Evolutionary conservation across 2,797 vertebrate genomes (phyloP).

Genomic region (Oophaga sylvatica): DNA sequence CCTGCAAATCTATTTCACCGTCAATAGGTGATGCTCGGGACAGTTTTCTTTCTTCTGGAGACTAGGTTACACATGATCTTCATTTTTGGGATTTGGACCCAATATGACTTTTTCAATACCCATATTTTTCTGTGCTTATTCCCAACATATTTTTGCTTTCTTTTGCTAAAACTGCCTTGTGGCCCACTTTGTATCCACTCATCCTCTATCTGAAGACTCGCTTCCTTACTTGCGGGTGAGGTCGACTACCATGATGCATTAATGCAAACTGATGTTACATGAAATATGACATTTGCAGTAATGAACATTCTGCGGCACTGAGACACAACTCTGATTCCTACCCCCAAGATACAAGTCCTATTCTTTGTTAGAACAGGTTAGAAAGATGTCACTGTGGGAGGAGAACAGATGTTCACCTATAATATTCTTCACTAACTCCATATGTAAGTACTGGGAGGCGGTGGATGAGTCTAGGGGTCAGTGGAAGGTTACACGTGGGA

Average conservation of each 20-base stretch:
- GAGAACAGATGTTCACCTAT: slow-evolving; percentile 1
- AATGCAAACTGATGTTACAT: slow-evolving; percentile 37
- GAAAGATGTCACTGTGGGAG: not conserved
- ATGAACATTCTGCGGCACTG: slow-evolving; percentile 26
- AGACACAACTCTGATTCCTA: slow-evolving; percentile 34
- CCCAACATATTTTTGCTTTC: not conserved
- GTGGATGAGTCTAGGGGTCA: slow-evolving; percentile 49
- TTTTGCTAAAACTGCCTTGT: not conserved
- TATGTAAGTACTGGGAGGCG: slow-evolving; percentile 47
- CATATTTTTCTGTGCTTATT: not conserved
- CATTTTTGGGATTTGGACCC: not conserved
- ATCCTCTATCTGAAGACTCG: not conserved
- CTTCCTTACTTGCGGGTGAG: slow-evolving; percentile 2
- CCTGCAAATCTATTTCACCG: too few species aligned
- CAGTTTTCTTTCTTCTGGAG: too few species aligned
- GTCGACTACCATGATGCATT: slow-evolving; percentile 34
- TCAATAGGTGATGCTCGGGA: too few species aligned
- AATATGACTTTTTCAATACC: not conserved
- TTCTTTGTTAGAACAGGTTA: slow-evolving; percentile 45
- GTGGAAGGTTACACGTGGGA: slow-evolving; percentile 60
- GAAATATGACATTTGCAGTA: slow-evolving; percentile 46
- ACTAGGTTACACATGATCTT: too few species aligned
- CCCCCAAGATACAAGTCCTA: slow-evolving; percentile 8
- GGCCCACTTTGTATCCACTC: slow-evolving; percentile 16
- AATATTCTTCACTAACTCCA: slow-evolving; percentile 27